Conservation (phyloP, 2,888 invertebrate genomes). For the Spisula solida region DNA sequence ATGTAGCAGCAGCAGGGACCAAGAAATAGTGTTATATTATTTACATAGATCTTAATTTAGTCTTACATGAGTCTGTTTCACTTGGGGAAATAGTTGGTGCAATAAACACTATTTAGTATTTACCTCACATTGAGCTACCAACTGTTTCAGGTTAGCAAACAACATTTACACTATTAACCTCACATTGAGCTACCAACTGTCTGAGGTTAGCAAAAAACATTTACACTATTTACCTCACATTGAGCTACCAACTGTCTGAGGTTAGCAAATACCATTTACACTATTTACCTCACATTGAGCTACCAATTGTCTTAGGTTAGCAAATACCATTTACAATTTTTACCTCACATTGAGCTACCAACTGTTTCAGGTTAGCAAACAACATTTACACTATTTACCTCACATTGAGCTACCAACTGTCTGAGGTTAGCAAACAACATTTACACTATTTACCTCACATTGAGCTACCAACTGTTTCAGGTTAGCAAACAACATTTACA, state of each 20-base stretch:
- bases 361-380: slow-evolving; percentile 67
- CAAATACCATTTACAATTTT: slow-evolving; percentile 58
- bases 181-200: slow-evolving; percentile 56
- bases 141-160: slow-evolving; percentile 67
- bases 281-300: slow-evolving; percentile 47
- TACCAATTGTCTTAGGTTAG: slow-evolving; percentile 64
- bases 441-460: slow-evolving; percentile 44
- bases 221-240: slow-evolving; percentile 44
- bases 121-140: slow-evolving; percentile 55
- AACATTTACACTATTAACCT: slow-evolving; percentile 54
- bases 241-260: slow-evolving; percentile 60
- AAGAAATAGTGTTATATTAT: no score
- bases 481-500: slow-evolving; percentile 66
- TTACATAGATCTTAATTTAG: no score
- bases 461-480: slow-evolving; percentile 59
- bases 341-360: slow-evolving; percentile 55
- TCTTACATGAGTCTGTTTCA: no score
- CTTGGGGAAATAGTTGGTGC: no score
- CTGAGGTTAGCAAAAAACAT: slow-evolving; percentile 68
- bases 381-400: slow-evolving; percentile 54
- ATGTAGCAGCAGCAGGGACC: no score
- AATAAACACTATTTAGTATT: no score
- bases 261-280: slow-evolving; percentile 66
- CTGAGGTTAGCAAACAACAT: slow-evolving; percentile 68
- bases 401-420: slow-evolving; percentile 56